phyloP scores from a whole-genome alignment of 2,113 vertebrate genomes.

The Pholis gunnellus region DNA sequence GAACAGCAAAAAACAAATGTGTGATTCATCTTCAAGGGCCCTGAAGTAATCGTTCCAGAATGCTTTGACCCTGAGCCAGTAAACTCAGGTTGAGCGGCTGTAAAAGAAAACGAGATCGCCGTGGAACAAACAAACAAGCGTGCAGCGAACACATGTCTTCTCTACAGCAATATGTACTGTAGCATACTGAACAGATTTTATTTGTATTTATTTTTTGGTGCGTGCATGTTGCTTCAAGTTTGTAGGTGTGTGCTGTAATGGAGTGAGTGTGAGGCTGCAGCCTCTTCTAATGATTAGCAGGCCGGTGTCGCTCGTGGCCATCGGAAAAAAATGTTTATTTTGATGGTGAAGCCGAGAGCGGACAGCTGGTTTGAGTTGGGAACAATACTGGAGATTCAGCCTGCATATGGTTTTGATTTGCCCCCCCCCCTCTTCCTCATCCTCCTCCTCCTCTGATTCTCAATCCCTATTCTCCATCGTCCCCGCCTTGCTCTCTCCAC shows the following conservation, averaged over 20 bases:
- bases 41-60: slow-evolving; percentile 61
- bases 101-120: slow-evolving; percentile 9
- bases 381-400: slow-evolving; percentile 81
- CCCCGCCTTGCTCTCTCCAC: slow-evolving; percentile 52
- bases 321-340: slow-evolving; percentile 84
- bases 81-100: slow-evolving; percentile 49
- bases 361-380: slow-evolving; percentile 87
- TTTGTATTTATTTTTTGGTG: no score
- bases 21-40: slow-evolving; percentile 60
- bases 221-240: background rate
- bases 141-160: slow-evolving; percentile 20
- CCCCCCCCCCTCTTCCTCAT: slow-evolving; percentile 35
- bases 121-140: slow-evolving; percentile 42
- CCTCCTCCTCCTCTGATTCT: slow-evolving; percentile 49
- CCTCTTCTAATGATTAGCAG: slow-evolving; percentile 80
- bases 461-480: slow-evolving; percentile 52
- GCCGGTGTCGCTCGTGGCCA: slow-evolving; percentile 75
- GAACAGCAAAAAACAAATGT: slow-evolving; percentile 56
- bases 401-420: slow-evolving; percentile 82
- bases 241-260: slow-evolving; percentile 39
- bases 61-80: slow-evolving; percentile 53
- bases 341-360: slow-evolving; percentile 83
- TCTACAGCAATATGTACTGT: background rate
- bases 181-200: background rate
- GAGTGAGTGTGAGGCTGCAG: slow-evolving; percentile 51